Conservation (phyloP, 2,888 invertebrate species). For the Arrhopalites spinosus region DNA sequence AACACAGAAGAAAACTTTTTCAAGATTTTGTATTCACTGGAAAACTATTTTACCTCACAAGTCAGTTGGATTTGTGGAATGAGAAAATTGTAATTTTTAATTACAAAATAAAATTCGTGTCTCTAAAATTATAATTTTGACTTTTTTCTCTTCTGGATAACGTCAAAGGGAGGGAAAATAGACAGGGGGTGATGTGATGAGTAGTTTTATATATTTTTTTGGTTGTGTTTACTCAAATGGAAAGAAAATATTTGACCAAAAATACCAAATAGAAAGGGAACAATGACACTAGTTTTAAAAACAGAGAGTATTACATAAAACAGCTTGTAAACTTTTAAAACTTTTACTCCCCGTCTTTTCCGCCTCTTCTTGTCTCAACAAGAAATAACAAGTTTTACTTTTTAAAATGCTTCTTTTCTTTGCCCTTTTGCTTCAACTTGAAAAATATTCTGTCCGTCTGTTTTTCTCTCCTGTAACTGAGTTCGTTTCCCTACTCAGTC, state of each 20-base stretch:
- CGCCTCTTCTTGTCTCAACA: background rate
- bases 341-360: background rate
- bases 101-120: too few relatives aligned
- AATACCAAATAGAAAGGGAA: background rate
- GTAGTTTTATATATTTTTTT: too few relatives aligned
- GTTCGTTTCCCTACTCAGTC: background rate
- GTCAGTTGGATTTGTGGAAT: slow-evolving; percentile 27
- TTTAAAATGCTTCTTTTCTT: background rate
- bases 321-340: slow-evolving; percentile 11
- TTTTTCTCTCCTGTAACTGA: background rate
- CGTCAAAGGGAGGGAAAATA: too few relatives aligned
- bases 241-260: too few relatives aligned
- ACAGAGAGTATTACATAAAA: slow-evolving; percentile 17
- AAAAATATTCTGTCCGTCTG: background rate
- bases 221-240: too few relatives aligned
- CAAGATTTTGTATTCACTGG: too few relatives aligned
- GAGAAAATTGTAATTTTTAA: slow-evolving; percentile 31
- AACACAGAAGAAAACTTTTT: too few relatives aligned
- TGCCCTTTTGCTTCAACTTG: background rate
- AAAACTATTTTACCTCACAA: too few relatives aligned
- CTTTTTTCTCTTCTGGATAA: too few relatives aligned
- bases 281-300: slow-evolving; percentile 20
- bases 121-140: too few relatives aligned
- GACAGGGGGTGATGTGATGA: too few relatives aligned
- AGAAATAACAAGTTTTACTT: slow-evolving; percentile 3